Conservation (phyloP, 1,140 invertebrate species). For the Drosophila rhopaloa region DNA sequence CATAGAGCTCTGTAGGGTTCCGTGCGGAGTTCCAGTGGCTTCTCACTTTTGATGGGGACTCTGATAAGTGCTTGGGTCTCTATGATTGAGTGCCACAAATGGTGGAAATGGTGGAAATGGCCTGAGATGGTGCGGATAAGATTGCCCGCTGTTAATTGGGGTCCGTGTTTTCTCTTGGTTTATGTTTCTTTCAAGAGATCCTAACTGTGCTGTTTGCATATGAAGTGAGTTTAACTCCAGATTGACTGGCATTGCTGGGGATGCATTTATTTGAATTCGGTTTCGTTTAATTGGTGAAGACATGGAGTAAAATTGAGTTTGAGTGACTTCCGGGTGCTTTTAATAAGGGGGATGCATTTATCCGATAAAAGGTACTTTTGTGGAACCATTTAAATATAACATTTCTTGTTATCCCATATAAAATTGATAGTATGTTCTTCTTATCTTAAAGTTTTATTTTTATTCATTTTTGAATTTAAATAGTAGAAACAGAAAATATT, state of each 20-base stretch:
- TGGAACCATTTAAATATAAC: too few relatives aligned
- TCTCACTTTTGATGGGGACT: slow-evolving; percentile 19
- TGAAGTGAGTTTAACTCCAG: slow-evolving; percentile 14
- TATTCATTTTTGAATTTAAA: too few relatives aligned
- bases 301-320: background rate
- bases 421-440: too few relatives aligned
- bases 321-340: too few relatives aligned
- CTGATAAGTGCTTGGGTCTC: slow-evolving; percentile 31
- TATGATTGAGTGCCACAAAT: slow-evolving; percentile 46
- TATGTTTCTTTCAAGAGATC: slow-evolving; percentile 11
- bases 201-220: slow-evolving; percentile 31
- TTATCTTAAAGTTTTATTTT: too few relatives aligned
- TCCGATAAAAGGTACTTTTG: too few relatives aligned
- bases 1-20: slow-evolving; percentile 4
- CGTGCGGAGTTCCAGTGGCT: slow-evolving; percentile 13
- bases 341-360: too few relatives aligned
- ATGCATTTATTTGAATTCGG: slow-evolving; percentile 8
- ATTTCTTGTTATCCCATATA: too few relatives aligned
- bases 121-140: slow-evolving; percentile 36
- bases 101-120: slow-evolving; percentile 31
- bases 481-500: too few relatives aligned
- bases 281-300: slow-evolving; percentile 27
- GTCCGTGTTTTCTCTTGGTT: slow-evolving; percentile 5
- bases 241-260: background rate
- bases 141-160: slow-evolving; percentile 40